Percentiles rank a stretch among this genome's conserved stretches.
phyloP scores from a whole-genome alignment of 1,140 invertebrate genomes.

The Caenorhabditis latens region DNA sequence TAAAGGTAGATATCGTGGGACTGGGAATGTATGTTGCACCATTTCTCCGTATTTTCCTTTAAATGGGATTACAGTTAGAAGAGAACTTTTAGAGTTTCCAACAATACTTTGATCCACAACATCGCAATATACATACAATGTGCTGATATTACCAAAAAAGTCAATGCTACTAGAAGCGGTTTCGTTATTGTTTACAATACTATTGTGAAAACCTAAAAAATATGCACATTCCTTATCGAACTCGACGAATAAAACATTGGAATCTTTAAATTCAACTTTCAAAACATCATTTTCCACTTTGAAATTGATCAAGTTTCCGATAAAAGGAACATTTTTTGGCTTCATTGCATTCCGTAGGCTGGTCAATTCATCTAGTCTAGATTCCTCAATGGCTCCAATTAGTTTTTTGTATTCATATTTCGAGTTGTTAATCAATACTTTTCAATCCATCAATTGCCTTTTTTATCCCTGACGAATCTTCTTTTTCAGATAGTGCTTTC shows the following conservation, averaged over 20 bases:
- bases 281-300: conserved; percentile 1
- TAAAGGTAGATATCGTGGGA: background rate
- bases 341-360: background rate
- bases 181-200: background rate
- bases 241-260: background rate
- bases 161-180: background rate
- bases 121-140: conserved; percentile 1
- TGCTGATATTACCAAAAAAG: background rate
- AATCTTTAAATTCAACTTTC: background rate
- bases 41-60: background rate
- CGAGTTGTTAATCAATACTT: background rate
- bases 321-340: background rate
- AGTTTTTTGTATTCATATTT: background rate
- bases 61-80: background rate
- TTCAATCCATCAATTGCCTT: background rate
- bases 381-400: background rate
- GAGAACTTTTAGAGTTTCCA: background rate
- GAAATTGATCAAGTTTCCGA: background rate
- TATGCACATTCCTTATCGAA: conserved; percentile 1
- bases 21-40: background rate
- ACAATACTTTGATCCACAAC: background rate
- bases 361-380: background rate
- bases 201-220: background rate
- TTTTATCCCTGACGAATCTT: no score
- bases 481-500: no score